Evolutionary conservation across 2,797 vertebrate genomes (phyloP).

Genomic region (Rhinichthys osculus): DNA sequence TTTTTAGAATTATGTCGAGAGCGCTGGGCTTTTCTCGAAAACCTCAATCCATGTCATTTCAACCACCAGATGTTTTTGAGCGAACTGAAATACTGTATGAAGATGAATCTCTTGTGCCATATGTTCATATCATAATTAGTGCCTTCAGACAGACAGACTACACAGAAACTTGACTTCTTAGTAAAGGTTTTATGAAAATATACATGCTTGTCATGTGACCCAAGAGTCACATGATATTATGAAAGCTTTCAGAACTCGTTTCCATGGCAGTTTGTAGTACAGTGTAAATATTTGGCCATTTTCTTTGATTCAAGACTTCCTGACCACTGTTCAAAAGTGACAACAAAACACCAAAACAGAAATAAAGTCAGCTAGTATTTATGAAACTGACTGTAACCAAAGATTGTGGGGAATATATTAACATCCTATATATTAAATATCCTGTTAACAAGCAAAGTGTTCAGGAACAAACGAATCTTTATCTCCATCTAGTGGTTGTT

Average conservation of each 20-base stretch:
- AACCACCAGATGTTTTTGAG: slow-evolving; percentile 16
- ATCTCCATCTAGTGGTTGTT: slow-evolving; percentile 35
- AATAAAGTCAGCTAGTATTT: not conserved
- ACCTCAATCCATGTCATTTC: slow-evolving; percentile 31
- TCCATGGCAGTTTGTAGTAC: not conserved
- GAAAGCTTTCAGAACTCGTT: slow-evolving; percentile 23
- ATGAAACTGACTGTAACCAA: not conserved
- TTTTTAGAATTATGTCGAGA: slow-evolving; percentile 13
- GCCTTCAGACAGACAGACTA: slow-evolving; percentile 39
- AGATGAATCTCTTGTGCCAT: not conserved
- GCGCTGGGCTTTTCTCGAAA: not conserved
- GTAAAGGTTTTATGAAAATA: slow-evolving; percentile 54
- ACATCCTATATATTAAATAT: not conserved
- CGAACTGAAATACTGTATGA: not conserved
- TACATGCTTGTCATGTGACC: slow-evolving; percentile 47
- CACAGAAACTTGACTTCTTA: slow-evolving; percentile 43
- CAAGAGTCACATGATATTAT: slow-evolving; percentile 33
- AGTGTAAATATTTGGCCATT: slow-evolving; percentile 55
- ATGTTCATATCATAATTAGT: not conserved
- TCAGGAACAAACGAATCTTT: not conserved
- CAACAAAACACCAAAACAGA: not conserved
- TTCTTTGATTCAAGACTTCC: slow-evolving; percentile 52
- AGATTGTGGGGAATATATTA: not conserved
- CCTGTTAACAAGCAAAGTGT: not conserved
- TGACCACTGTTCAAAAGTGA: slow-evolving; percentile 21